Percentiles rank a stretch among this genome's conserved stretches.
Conservation (phyloP, 2,113 vertebrate species). For the Numida meleagris region DNA sequence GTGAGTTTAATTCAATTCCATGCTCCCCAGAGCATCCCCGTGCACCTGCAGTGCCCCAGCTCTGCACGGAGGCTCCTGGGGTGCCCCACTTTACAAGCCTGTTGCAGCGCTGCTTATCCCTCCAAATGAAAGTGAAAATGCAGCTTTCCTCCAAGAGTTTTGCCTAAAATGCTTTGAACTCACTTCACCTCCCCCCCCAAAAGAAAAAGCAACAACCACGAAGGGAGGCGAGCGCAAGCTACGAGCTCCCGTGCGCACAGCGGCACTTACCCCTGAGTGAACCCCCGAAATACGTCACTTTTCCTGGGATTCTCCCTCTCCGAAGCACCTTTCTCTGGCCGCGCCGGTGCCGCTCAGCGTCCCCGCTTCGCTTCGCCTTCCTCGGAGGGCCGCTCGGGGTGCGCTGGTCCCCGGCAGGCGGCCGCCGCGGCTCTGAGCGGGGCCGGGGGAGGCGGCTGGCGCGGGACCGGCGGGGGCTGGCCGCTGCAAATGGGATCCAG, state of each 20-base stretch:
- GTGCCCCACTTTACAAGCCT: background rate
- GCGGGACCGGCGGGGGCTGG: no score
- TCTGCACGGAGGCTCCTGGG: background rate
- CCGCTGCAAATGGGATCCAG: constrained; percentile 78
- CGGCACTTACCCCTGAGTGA: constrained; percentile 73
- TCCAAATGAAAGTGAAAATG: rapidly evolving
- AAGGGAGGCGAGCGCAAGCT: background rate
- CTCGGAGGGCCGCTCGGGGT: background rate
- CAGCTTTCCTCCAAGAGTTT: background rate
- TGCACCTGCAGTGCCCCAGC: background rate
- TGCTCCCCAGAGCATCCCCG: rapidly evolving
- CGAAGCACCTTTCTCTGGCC: constrained; percentile 12
- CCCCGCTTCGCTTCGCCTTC: background rate
- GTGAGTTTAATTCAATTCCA: background rate
- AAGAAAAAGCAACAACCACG: no score
- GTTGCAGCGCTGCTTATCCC: rapidly evolving
- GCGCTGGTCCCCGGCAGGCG: background rate
- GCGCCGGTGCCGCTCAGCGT: background rate
- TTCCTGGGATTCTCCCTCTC: constrained; percentile 4
- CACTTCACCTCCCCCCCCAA: background rate
- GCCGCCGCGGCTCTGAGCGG: background rate
- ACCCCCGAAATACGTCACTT: background rate
- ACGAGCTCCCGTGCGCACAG: rapidly evolving
- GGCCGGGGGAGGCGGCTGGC: background rate
- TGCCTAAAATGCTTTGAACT: background rate